Evolutionary conservation across 2,113 vertebrate genomes (phyloP).

Genomic region (Phaethornis superciliosus): DNA sequence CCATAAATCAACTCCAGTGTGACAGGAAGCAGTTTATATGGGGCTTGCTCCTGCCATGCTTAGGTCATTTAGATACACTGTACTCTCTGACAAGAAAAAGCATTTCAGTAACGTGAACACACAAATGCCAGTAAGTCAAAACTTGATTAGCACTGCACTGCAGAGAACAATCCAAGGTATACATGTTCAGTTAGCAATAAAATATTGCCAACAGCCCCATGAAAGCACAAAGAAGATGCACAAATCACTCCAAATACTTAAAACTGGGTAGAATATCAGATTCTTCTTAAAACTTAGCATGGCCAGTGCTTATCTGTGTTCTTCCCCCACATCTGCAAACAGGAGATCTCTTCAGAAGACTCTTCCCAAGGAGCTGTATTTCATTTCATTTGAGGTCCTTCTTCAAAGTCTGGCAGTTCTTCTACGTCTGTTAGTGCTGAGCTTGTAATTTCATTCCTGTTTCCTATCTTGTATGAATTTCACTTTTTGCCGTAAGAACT

Average conservation of each 20-base stretch:
- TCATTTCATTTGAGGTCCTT: background rate
- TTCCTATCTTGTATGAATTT: background rate
- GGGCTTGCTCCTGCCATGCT: background rate
- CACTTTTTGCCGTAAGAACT: background rate
- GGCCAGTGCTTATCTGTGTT: background rate
- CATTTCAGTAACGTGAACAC: background rate
- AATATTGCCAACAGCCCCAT: background rate
- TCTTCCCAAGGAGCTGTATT: background rate
- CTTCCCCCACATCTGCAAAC: background rate
- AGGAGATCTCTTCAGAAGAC: background rate
- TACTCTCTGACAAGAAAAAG: background rate
- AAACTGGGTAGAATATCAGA: background rate
- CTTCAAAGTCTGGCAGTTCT: background rate
- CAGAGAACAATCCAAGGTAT: background rate
- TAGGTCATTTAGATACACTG: background rate
- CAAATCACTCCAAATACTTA: background rate
- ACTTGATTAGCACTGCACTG: background rate
- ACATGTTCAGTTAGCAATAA: background rate
- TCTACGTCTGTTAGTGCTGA: background rate
- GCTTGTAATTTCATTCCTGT: background rate
- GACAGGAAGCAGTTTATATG: background rate
- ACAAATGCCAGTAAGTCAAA: background rate
- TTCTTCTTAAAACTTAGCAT: background rate
- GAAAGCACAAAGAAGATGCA: background rate
- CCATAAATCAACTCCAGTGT: background rate